These are phyloP conservation scores for Sapajus apella DNA, from an alignment of 2,113 vertebrate genomes.

Conservation along the genomic window DNA sequence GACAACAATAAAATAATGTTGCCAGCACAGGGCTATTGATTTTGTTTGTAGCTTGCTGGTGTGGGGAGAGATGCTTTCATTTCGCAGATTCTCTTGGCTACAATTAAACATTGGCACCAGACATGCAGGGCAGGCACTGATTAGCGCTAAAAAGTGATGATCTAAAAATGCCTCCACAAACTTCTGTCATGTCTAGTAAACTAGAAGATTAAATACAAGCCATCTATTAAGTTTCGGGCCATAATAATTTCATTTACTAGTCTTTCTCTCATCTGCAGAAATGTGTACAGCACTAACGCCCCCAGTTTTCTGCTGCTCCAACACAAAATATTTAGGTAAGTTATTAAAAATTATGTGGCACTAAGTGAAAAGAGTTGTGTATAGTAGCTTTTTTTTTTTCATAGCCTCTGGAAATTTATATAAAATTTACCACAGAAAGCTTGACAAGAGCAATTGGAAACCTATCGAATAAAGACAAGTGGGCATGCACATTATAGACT, in stretches of 20 bases:
- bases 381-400: background rate
- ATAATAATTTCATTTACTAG: background rate
- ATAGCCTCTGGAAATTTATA: background rate
- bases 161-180: background rate
- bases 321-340: background rate
- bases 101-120: background rate
- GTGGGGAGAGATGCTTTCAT: background rate
- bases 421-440: background rate
- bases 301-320: background rate
- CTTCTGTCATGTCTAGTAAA: background rate
- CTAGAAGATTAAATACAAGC: background rate
- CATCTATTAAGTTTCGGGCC: background rate
- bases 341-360: background rate
- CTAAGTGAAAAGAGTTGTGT: background rate
- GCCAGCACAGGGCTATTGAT: conserved; percentile 26
- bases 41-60: background rate
- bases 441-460: background rate
- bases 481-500: rapidly evolving
- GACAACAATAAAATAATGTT: background rate
- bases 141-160: background rate
- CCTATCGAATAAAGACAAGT: background rate
- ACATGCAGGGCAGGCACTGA: background rate
- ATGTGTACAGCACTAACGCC: background rate
- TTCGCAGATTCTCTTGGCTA: conserved; percentile 25
- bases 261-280: background rate